Percentiles rank a stretch among this genome's conserved stretches.
Conservation (phyloP, 2,888 invertebrate species). For the Ceriagrion tenellum region DNA sequence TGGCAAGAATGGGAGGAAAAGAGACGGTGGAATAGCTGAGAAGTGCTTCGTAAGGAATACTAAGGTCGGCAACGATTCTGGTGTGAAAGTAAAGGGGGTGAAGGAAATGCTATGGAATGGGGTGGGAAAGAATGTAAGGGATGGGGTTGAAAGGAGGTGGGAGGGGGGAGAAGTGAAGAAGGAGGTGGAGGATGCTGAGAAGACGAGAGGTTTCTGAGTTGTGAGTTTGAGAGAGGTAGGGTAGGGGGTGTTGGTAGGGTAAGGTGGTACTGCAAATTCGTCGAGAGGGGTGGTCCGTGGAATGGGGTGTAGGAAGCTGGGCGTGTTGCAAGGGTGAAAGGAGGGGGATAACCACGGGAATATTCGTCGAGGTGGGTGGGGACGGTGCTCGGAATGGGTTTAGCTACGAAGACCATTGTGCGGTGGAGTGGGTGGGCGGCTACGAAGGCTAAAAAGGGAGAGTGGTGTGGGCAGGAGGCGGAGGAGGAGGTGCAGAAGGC, state of each 20-base stretch:
- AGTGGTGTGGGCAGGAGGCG: background rate
- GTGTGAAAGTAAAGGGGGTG: conserved; percentile 11
- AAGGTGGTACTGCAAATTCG: conserved; percentile 12
- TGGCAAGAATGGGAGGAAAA: background rate
- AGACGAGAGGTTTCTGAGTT: conserved; percentile 39
- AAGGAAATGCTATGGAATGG: too few species aligned
- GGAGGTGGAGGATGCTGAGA: background rate
- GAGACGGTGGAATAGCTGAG: conserved; percentile 15
- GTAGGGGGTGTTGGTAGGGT: background rate
- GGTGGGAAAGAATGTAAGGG: background rate
- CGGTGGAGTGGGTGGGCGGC: background rate
- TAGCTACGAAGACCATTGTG: conserved; percentile 42
- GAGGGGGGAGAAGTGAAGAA: background rate
- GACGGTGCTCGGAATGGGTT: background rate
- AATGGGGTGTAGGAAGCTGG: background rate
- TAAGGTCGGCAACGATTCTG: conserved; percentile 45
- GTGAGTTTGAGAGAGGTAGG: conserved; percentile 17
- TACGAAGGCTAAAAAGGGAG: background rate
- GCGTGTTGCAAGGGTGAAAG: background rate
- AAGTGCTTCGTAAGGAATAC: conserved; percentile 62
- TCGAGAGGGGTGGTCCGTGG: background rate
- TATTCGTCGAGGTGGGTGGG: background rate
- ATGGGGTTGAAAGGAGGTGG: background rate
- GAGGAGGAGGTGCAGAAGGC: background rate
- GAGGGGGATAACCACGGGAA: background rate